Base-by-base conservation (phyloP, 2,113 vertebrate genomes). In the Sturnira hondurensis region DNA sequence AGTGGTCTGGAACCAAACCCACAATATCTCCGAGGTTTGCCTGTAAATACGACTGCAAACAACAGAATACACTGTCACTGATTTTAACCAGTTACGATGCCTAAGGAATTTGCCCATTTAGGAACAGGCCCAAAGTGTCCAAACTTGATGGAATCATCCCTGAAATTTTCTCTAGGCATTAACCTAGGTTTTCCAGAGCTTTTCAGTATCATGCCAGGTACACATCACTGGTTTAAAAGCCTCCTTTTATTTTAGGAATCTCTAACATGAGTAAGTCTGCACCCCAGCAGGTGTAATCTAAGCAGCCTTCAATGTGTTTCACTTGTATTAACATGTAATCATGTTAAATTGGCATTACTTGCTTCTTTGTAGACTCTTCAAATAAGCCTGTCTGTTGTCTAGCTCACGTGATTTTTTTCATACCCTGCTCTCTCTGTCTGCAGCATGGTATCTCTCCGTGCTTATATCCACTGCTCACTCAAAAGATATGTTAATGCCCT, bases 191-290 rank as follows among this genome's bases (percentile, higher is more conserved):
- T 92, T 95, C 71, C 90, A 80, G 86, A 36, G 45, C 77, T 96
- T 88, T 70, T 61, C 61, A 63, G 33, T 71, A 67, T 52, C 68
- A 45, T 86, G 86, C 93, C 94, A 96, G 80, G 94, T 86, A 95
- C 5, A 1, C 33, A 91, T 65, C 92, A 88, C 16, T 17, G 33
- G 45, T 14, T 95, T 94, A 95, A 97, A 97, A 95, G 97, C 82
- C 83, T 92, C 78, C 80, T 93, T 97, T 98, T 97, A 96, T 97
- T 87, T 97, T 74, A 96, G 56, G 91, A 84, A 94, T 96, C 93
- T 92, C 91, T 91, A 71, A 96, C 94, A 89, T 43, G 93, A 94
- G 96, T 97, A 96, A 95, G 89, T 65, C 96, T 87, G 86, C 50
- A 81, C n/a, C 86, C 88, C 73, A 93, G 96, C 85, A 28, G 3